Percentiles rank a stretch among this genome's conserved stretches.
Evolutionary conservation across 2,797 vertebrate species (phyloP).

Genomic region (Notolabrus celidotus): DNA sequence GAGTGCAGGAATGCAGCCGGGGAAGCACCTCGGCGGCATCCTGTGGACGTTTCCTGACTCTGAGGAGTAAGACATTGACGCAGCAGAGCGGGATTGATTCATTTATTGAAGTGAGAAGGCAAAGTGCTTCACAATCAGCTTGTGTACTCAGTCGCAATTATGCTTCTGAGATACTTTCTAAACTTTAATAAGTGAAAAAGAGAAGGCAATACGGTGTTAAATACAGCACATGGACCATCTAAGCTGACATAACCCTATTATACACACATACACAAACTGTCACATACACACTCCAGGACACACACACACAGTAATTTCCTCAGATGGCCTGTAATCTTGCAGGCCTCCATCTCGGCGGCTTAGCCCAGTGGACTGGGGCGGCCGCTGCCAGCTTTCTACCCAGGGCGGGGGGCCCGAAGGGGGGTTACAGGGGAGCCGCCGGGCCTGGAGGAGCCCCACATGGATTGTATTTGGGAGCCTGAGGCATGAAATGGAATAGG

Average conservation of each 20-base stretch:
- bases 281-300: slow-evolving; percentile 72
- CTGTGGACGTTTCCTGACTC: slow-evolving; percentile 62
- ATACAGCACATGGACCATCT: slow-evolving; percentile 76
- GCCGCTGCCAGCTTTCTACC: slow-evolving; percentile 74
- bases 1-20: slow-evolving; percentile 76
- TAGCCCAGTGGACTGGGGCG: slow-evolving; percentile 83
- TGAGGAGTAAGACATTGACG: slow-evolving; percentile 45
- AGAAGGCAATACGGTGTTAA: slow-evolving; percentile 75
- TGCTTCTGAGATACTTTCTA: slow-evolving; percentile 72
- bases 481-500: slow-evolving; percentile 88
- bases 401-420: slow-evolving; percentile 57
- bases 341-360: slow-evolving; percentile 81
- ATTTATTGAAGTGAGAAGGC: slow-evolving; percentile 39
- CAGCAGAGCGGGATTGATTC: slow-evolving; percentile 17
- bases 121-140: slow-evolving; percentile 58
- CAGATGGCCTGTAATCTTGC: slow-evolving; percentile 81
- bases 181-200: slow-evolving; percentile 79
- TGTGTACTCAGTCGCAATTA: slow-evolving; percentile 68
- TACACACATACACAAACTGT: slow-evolving; percentile 70
- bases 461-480: slow-evolving; percentile 84
- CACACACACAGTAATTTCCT: slow-evolving; percentile 79
- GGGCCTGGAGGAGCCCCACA: slow-evolving; percentile 79
- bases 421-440: slow-evolving; percentile 58
- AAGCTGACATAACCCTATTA: slow-evolving; percentile 83
- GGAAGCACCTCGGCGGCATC: slow-evolving; percentile 62